phyloP scores from a whole-genome alignment of 2,797 vertebrate genomes.

The Arnoldichthys spilopterus region DNA sequence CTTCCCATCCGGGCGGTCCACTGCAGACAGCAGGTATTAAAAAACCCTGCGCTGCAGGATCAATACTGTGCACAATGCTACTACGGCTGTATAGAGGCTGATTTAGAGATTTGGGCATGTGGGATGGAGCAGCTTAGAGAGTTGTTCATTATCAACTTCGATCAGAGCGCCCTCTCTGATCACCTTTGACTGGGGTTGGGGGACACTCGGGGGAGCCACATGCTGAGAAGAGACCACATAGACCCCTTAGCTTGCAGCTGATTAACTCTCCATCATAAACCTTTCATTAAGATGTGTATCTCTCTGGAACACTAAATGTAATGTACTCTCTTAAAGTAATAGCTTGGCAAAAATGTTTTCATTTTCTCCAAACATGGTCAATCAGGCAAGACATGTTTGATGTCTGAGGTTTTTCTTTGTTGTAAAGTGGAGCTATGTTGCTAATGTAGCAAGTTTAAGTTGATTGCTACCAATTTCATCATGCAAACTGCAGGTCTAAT shows the following conservation, averaged over 20 bases:
- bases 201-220: slow-evolving; percentile 65
- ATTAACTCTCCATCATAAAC: background rate
- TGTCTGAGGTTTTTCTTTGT: too few relatives aligned
- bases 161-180: slow-evolving; percentile 76
- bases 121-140: slow-evolving; percentile 80
- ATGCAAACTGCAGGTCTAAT: too few relatives aligned
- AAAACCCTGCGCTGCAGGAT: slow-evolving; percentile 74
- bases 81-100: slow-evolving; percentile 73
- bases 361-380: too few relatives aligned
- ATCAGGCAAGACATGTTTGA: too few relatives aligned
- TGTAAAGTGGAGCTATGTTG: too few relatives aligned
- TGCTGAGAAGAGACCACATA: slow-evolving; percentile 67
- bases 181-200: slow-evolving; percentile 75
- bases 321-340: too few relatives aligned
- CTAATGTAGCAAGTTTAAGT: too few relatives aligned
- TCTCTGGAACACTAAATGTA: too few relatives aligned
- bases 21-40: slow-evolving; percentile 78
- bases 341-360: too few relatives aligned
- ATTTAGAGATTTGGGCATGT: slow-evolving; percentile 77
- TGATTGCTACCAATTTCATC: too few relatives aligned
- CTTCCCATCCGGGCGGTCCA: slow-evolving; percentile 74
- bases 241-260: slow-evolving; percentile 42
- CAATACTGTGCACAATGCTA: slow-evolving; percentile 83
- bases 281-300: background rate
- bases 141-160: slow-evolving; percentile 84